phyloP scores from a whole-genome alignment of 2,888 invertebrate species.

The Acronicta alni region DNA sequence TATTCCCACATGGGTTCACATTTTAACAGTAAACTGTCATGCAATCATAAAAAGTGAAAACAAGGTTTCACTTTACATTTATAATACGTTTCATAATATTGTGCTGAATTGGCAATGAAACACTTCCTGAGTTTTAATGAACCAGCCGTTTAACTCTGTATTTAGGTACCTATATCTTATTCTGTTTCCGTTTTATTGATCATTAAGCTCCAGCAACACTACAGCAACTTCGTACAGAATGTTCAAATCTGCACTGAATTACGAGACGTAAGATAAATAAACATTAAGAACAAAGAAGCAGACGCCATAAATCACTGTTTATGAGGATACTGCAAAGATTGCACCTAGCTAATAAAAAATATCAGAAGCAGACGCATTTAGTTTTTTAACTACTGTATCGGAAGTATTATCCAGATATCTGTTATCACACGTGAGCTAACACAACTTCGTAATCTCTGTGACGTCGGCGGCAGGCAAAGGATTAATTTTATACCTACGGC shows the following conservation, averaged over 20 bases:
- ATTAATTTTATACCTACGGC: constrained; percentile 58
- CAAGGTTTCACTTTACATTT: constrained; percentile 74
- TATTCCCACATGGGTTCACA: constrained; percentile 67
- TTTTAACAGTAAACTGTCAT: constrained; percentile 75
- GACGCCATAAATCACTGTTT: constrained; percentile 42
- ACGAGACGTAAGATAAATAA: constrained; percentile 13
- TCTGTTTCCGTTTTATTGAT: constrained; percentile 26
- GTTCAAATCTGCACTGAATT: constrained; percentile 13
- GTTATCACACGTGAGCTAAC: constrained; percentile 55
- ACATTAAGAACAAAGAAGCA: constrained; percentile 37
- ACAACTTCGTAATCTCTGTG: constrained; percentile 51
- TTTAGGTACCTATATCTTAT: constrained; percentile 18
- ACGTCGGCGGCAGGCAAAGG: constrained; percentile 49
- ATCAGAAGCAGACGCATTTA: constrained; percentile 28
- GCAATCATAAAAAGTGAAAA: constrained; percentile 85
- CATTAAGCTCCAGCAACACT: constrained; percentile 7
- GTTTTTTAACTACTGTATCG: constrained; percentile 37
- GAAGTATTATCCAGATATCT: constrained; percentile 42
- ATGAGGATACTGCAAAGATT: constrained; percentile 22
- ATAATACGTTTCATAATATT: constrained; percentile 54
- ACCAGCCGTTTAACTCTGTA: constrained; percentile 19
- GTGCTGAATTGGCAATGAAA: constrained; percentile 37
- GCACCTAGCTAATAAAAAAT: constrained; percentile 23
- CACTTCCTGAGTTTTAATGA: constrained; percentile 38
- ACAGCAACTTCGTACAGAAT: constrained; percentile 2